A percentile compares a stretch with the other conserved stretches of the same genome.
phyloP scores from a whole-genome alignment of 2,888 invertebrate species.

The Cacoxenus indagator region DNA sequence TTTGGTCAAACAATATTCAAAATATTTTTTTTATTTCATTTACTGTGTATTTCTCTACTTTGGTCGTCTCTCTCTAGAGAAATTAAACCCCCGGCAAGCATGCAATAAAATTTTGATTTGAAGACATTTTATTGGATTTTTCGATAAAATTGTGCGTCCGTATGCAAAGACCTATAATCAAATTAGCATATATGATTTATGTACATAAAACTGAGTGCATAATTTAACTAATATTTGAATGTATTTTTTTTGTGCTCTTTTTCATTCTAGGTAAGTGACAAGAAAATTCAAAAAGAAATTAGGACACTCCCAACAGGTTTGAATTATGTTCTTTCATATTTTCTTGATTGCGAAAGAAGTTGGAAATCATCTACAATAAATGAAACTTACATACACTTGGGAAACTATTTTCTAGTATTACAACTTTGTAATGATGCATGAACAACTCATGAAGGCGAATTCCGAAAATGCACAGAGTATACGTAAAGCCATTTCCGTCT shows the following conservation, averaged over 20 bases:
- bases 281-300: not conserved
- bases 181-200: constrained; percentile 19
- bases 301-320: not conserved
- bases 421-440: too few relatives aligned
- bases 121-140: constrained; percentile 9
- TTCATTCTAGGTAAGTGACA: constrained; percentile 49
- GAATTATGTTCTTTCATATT: not conserved
- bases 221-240: not conserved
- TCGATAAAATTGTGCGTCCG: not conserved
- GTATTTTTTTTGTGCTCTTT: constrained; percentile 16
- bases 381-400: too few relatives aligned
- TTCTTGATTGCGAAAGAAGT: not conserved
- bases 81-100: constrained; percentile 10
- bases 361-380: too few relatives aligned
- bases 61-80: not conserved
- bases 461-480: too few relatives aligned
- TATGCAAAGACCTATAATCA: not conserved
- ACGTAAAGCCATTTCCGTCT: too few relatives aligned
- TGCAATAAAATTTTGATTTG: constrained; percentile 21
- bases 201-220: not conserved
- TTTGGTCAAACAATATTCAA: not conserved
- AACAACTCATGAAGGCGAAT: too few relatives aligned
- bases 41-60: not conserved
- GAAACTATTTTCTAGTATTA: too few relatives aligned
- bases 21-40: not conserved